A percentile compares a stretch with the other conserved stretches of the same genome.
Conservation (phyloP, 92 coral and sea anemone genomes). For the Siderastrea siderea region DNA sequence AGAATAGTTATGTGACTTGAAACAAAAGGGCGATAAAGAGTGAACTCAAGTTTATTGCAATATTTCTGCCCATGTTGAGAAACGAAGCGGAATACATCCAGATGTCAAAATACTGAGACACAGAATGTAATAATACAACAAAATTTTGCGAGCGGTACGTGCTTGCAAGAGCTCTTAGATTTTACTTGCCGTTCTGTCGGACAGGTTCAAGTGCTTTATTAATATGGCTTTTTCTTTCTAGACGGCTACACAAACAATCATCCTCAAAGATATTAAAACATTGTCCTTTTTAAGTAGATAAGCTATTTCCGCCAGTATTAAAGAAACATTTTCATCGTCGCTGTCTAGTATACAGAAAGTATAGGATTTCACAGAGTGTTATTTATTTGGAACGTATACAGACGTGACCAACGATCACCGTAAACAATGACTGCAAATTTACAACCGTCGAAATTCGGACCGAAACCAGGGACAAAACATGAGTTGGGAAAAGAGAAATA, state of each 20-base stretch:
- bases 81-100: background rate
- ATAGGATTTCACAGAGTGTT: background rate
- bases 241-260: slow-evolving; percentile 6
- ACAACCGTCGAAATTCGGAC: background rate
- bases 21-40: background rate
- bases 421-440: background rate
- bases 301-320: slow-evolving; percentile 9
- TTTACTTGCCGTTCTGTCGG: background rate
- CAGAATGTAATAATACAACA: background rate
- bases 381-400: background rate
- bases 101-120: background rate
- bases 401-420: background rate
- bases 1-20: background rate
- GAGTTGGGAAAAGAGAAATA: background rate
- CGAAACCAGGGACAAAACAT: background rate
- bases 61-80: background rate
- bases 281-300: background rate
- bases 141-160: background rate
- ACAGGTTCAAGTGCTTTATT: background rate
- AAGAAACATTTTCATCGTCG: background rate
- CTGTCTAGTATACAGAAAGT: background rate
- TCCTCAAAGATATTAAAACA: background rate
- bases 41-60: background rate
- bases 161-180: background rate
- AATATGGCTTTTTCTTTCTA: background rate